Base-by-base conservation (phyloP, 2,113 vertebrate species). In the Penelope pileata region DNA sequence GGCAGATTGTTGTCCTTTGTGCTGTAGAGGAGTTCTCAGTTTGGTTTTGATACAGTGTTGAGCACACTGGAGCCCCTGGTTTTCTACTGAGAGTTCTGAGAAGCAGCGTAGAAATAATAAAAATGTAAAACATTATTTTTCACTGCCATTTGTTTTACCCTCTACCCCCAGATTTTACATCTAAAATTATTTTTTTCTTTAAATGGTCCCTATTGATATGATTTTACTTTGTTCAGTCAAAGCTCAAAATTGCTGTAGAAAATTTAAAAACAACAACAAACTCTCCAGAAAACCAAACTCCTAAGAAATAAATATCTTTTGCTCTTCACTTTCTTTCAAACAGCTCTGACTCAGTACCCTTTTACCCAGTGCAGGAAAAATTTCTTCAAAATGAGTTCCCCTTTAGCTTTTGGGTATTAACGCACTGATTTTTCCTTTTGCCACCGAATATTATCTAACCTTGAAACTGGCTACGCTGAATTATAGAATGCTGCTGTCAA, bases 401-500 rank as follows among this genome's bases (percentile, higher is more conserved):
- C 38, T 70, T 83, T 85, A 50, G 73, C 78, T 88, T 77, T 85
- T 93, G 79, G 84, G 53, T 38, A 68, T 85, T 85, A 92, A 51
- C 38, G 50, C 12, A 58, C 51, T 43, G 59, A 47, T 84, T 91
- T n/a, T 67, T 34, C 58, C 75, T 79, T 64, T 48, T 87, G 38
- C 60, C 86, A 8, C 83, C 86, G 75, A 91, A 81, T 91, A 42
- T 84, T 83, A 91, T 91, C 88, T 76, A 91, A 84, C 88, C 48
- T 27, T 80, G 79, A 94, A 93, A 63, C 38, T 86, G 73, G 62
- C 7, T 42, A 47, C 53, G 73, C 30, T 73, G 62, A 93, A 88
- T 95, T 96, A 96, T 34, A 56, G 68, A 63, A 59, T 67, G 43
- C 68, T 89, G 32, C 91, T 96, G 96, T 94, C 94, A 95, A 54